A percentile compares a stretch with the other conserved stretches of the same genome.
These are phyloP conservation scores for Solenopsis invicta DNA, from an alignment of 1,140 invertebrate genomes.

Conservation along the genomic window DNA sequence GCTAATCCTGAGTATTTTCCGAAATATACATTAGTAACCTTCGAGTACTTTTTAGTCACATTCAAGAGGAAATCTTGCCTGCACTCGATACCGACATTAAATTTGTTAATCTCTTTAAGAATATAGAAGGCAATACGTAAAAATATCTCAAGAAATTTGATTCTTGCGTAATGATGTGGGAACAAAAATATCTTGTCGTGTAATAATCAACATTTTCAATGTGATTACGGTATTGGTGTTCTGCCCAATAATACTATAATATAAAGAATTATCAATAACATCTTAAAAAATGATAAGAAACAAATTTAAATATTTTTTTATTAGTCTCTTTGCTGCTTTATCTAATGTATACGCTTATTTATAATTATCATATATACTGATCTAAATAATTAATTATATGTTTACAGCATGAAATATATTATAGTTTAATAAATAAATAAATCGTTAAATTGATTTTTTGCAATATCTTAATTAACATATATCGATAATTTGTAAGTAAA, in stretches of 20 bases:
- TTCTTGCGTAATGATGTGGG: not conserved
- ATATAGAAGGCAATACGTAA: not conserved
- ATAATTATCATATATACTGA: not conserved
- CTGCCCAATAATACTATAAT: not conserved
- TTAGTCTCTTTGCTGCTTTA: not conserved
- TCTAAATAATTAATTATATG: not conserved
- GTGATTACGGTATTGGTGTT: not conserved
- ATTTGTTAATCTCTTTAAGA: not conserved
- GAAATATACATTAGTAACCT: slow-evolving; percentile 30
- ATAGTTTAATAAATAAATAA: not conserved
- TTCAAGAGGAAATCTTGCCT: slow-evolving; percentile 30
- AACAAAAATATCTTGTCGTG: slow-evolving; percentile 39
- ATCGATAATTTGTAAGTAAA: not conserved
- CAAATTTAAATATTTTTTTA: not conserved
- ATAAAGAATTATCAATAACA: not conserved
- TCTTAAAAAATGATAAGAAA: not conserved
- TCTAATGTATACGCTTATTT: not conserved
- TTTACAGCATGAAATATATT: not conserved
- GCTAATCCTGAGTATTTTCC: slow-evolving; percentile 63
- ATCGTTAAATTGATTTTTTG: not conserved
- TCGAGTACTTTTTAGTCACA: slow-evolving; percentile 12
- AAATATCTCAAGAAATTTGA: not conserved
- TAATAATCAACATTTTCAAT: not conserved
- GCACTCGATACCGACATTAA: slow-evolving; percentile 69
- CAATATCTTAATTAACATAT: not conserved